Evolutionary conservation across 2,888 invertebrate species (phyloP).

Genomic region (Tolmerus cingulatus): DNA sequence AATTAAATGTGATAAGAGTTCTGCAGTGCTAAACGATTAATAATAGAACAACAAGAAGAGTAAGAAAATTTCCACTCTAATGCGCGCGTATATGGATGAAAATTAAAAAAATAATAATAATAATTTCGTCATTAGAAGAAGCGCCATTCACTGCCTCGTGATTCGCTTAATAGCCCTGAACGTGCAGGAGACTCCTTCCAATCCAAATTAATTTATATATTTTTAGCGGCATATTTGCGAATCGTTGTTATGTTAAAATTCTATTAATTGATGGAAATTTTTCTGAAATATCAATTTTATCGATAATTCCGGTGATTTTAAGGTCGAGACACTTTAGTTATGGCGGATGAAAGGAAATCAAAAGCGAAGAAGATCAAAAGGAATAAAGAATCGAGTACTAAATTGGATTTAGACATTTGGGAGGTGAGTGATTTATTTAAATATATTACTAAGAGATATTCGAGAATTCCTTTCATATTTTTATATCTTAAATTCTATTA

Average conservation of each 20-base stretch:
- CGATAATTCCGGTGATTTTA: neutral
- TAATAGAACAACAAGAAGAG: neutral
- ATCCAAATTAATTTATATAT: neutral
- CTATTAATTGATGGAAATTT: slow-evolving; percentile 3
- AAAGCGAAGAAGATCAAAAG: slow-evolving; percentile 56
- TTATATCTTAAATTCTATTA: too few species aligned
- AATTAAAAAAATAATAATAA: neutral
- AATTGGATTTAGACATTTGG: slow-evolving; percentile 60
- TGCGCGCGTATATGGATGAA: neutral
- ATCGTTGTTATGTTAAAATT: neutral
- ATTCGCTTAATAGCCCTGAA: neutral
- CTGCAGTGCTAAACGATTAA: neutral
- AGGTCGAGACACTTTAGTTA: slow-evolving; percentile 16
- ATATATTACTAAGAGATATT: neutral
- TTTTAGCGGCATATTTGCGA: neutral
- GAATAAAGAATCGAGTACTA: slow-evolving; percentile 59
- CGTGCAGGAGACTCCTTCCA: neutral
- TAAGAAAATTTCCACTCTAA: neutral
- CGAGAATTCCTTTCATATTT: too few species aligned
- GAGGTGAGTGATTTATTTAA: slow-evolving; percentile 55
- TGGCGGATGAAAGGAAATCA: slow-evolving; percentile 47
- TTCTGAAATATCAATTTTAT: neutral
- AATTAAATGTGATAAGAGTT: neutral
- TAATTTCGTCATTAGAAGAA: neutral
- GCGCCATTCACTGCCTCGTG: slow-evolving; percentile 7